Conservation (phyloP, 1,140 invertebrate genomes). For the Leptinotarsa defecta region DNA sequence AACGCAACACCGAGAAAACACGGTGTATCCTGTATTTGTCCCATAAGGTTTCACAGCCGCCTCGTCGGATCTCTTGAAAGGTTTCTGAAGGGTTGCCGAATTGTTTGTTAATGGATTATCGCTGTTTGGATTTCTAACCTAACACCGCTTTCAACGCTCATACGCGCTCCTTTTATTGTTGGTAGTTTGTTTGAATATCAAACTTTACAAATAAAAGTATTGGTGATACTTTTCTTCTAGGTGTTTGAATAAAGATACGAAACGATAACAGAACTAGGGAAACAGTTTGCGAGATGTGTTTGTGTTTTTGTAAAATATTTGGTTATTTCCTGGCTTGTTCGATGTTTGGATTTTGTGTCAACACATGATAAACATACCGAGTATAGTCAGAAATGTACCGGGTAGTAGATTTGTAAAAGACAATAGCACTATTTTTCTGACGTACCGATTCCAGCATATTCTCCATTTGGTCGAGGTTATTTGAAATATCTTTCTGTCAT, state of each 20-base stretch:
- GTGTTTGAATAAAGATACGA: not conserved
- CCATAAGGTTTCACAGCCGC: not conserved
- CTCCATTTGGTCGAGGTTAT: no score
- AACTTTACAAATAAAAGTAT: not conserved
- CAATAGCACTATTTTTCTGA: no score
- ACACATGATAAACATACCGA: no score
- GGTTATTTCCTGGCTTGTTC: not conserved
- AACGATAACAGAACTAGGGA: not conserved
- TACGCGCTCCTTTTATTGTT: not conserved
- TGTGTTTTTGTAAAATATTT: not conserved
- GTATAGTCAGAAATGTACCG: no score
- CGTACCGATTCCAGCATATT: no score
- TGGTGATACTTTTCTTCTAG: not conserved
- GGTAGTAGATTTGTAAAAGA: no score
- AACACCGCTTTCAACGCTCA: not conserved
- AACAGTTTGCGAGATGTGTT: not conserved
- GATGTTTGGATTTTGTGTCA: no score
- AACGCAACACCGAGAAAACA: not conserved
- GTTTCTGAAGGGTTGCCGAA: conserved; percentile 1
- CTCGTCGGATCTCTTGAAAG: conserved; percentile 5
- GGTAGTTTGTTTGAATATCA: not conserved
- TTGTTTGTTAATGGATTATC: conserved; percentile 8
- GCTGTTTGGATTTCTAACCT: conserved; percentile 2
- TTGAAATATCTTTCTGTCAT: no score
- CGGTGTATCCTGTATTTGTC: not conserved